Conservation (phyloP, 2,888 invertebrate species). For the Aromia moschata region DNA sequence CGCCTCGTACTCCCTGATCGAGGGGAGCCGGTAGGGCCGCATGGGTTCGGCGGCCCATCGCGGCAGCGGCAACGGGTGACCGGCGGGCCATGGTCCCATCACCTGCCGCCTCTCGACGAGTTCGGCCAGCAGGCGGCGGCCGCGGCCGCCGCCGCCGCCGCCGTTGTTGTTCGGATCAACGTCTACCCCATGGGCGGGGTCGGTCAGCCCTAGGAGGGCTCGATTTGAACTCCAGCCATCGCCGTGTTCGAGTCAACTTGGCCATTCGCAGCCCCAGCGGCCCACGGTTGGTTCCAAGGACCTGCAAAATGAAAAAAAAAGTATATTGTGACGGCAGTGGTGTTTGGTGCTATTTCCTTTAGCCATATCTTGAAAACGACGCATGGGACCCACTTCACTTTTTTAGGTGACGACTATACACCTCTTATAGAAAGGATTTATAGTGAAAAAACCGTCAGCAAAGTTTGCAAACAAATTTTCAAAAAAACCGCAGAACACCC, state of each 20-base stretch:
- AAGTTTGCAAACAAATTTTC: too few species aligned
- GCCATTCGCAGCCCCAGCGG: constrained; percentile 94
- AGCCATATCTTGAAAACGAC: too few species aligned
- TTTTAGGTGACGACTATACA: too few species aligned
- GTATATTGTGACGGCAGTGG: not conserved
- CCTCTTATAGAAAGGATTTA: too few species aligned
- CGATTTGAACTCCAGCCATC: constrained; percentile 63
- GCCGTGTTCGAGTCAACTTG: constrained; percentile 92
- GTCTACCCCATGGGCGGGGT: constrained; percentile 40
- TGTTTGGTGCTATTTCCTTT: constrained; percentile 1
- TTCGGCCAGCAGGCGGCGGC: constrained; percentile 40
- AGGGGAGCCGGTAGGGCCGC: constrained; percentile 64
- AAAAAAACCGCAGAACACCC: too few species aligned
- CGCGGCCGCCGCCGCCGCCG: constrained; percentile 15
- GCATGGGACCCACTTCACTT: too few species aligned
- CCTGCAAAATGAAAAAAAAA: constrained; percentile 39
- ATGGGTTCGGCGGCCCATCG: constrained; percentile 70
- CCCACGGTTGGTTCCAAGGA: constrained; percentile 82
- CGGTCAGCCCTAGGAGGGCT: constrained; percentile 56
- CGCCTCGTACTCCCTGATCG: constrained; percentile 77
- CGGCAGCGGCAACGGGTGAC: constrained; percentile 79
- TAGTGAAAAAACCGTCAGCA: too few species aligned
- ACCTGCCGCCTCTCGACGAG: constrained; percentile 60
- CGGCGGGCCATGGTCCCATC: constrained; percentile 71
- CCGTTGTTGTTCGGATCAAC: constrained; percentile 32